Percentiles rank a stretch among this genome's conserved stretches.
Conservation (phyloP, 2,888 invertebrate genomes). For the Eristalis pertinax region DNA sequence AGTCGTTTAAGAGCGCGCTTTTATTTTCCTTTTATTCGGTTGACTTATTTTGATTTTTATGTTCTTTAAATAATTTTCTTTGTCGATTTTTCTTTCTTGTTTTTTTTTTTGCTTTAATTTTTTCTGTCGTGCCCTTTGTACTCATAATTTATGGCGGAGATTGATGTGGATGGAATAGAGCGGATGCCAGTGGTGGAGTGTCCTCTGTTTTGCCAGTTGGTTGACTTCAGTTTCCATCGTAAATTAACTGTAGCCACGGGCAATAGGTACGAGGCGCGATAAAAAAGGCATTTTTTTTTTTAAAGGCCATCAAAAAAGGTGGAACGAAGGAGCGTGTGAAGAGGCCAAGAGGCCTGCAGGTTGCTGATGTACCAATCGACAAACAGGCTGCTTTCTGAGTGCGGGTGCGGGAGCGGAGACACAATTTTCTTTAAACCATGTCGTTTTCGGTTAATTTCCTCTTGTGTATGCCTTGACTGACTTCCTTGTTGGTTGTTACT, state of each 20-base stretch:
- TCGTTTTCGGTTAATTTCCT: slow-evolving; percentile 12
- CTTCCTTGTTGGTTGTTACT: background rate
- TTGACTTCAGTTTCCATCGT: slow-evolving; percentile 26
- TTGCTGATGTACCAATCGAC: background rate
- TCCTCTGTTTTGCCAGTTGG: slow-evolving; percentile 33
- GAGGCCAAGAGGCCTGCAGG: background rate
- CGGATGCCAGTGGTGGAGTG: background rate
- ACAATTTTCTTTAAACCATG: background rate
- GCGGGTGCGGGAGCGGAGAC: no score
- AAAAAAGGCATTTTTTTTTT: slow-evolving; percentile 28
- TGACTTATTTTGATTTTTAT: slow-evolving; percentile 58
- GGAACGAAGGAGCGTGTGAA: slow-evolving; percentile 14
- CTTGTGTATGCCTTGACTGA: background rate
- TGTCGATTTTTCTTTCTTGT: background rate
- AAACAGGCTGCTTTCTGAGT: background rate
- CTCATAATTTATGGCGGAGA: slow-evolving; percentile 2
- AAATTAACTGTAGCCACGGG: slow-evolving; percentile 31
- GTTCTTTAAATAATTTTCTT: slow-evolving; percentile 33
- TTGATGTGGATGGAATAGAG: background rate
- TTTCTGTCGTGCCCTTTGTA: background rate
- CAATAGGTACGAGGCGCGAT: slow-evolving; percentile 24
- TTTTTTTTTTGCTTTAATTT: background rate
- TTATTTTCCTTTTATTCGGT: slow-evolving; percentile 46
- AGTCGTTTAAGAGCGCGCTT: slow-evolving; percentile 30
- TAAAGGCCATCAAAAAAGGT: slow-evolving; percentile 24